These are phyloP conservation scores for Scaptomyza caliginosa DNA, from an alignment of 2,888 invertebrate genomes.

Conservation along the genomic window DNA sequence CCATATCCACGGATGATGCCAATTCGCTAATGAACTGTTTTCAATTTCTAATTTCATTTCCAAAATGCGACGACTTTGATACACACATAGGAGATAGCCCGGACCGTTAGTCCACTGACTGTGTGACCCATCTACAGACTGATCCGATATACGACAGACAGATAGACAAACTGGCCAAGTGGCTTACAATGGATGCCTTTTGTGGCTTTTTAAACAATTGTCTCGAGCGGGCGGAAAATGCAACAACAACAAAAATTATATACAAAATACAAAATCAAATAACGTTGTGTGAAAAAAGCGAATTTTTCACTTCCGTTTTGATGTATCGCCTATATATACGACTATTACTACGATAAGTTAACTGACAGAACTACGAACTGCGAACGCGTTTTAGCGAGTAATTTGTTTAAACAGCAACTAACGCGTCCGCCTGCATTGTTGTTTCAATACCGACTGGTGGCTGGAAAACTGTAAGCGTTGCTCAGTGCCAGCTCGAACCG, in stretches of 20 bases:
- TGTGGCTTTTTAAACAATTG: conserved; percentile 44
- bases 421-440: conserved; percentile 79
- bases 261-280: conserved; percentile 9
- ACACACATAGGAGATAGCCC: conserved; percentile 46
- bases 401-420: conserved; percentile 46
- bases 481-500: conserved; percentile 35
- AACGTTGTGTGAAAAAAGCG: conserved; percentile 68
- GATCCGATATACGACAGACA: conserved; percentile 22
- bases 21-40: conserved; percentile 73
- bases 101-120: conserved; percentile 38
- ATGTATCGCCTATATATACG: conserved; percentile 21
- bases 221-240: conserved; percentile 68
- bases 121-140: conserved; percentile 57
- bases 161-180: conserved; percentile 46
- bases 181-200: conserved; percentile 61
- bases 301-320: conserved; percentile 76
- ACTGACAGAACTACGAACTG: conserved; percentile 52
- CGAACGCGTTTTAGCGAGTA: conserved; percentile 57
- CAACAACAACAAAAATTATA: conserved; percentile 44
- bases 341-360: background rate
- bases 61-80: conserved; percentile 48
- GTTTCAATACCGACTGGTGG: conserved; percentile 72
- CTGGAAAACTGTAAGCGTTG: conserved; percentile 52
- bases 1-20: conserved; percentile 81
- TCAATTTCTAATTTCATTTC: conserved; percentile 82